Evolutionary conservation across 2,888 invertebrate genomes (phyloP).

Genomic region (Listrodromus nycthemerus): DNA sequence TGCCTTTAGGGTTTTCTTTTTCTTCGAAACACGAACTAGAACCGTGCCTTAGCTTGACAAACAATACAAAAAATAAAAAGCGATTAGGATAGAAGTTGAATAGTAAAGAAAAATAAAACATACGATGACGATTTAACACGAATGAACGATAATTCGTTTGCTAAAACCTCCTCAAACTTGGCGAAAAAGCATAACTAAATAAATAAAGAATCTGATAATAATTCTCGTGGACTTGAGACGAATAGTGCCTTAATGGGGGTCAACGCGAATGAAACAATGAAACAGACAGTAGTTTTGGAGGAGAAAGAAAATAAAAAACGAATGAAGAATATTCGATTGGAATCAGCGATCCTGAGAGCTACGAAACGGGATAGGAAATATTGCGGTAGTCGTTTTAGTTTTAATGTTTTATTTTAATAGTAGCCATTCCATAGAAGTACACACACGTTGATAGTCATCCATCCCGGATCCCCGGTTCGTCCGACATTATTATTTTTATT

Average conservation of each 20-base stretch:
- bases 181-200: slow-evolving; percentile 32
- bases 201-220: slow-evolving; percentile 48
- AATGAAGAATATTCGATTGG: slow-evolving; percentile 22
- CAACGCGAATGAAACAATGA: slow-evolving; percentile 30
- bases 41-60: slow-evolving; percentile 81
- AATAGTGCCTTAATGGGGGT: slow-evolving; percentile 69
- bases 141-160: slow-evolving; percentile 63
- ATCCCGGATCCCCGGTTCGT: slow-evolving; percentile 73
- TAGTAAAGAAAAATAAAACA: slow-evolving; percentile 64
- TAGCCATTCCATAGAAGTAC: slow-evolving; percentile 81
- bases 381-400: slow-evolving; percentile 60
- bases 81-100: slow-evolving; percentile 46
- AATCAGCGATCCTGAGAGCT: slow-evolving; percentile 31
- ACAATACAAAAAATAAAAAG: slow-evolving; percentile 30
- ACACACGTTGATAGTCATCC: slow-evolving; percentile 78
- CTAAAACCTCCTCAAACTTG: slow-evolving; percentile 41
- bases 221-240: slow-evolving; percentile 66
- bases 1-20: slow-evolving; percentile 80
- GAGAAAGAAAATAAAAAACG: slow-evolving; percentile 39
- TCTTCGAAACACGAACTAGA: slow-evolving; percentile 72
- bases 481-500: slow-evolving; percentile 45
- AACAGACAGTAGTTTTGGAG: slow-evolving; percentile 31
- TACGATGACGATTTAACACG: slow-evolving; percentile 58
- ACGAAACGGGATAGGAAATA: slow-evolving; percentile 43
- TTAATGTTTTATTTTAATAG: slow-evolving; percentile 76